A percentile compares a stretch with the other conserved stretches of the same genome.
Evolutionary conservation across 2,113 vertebrate genomes (phyloP).

Genomic region (Cyprinodon tularosa): DNA sequence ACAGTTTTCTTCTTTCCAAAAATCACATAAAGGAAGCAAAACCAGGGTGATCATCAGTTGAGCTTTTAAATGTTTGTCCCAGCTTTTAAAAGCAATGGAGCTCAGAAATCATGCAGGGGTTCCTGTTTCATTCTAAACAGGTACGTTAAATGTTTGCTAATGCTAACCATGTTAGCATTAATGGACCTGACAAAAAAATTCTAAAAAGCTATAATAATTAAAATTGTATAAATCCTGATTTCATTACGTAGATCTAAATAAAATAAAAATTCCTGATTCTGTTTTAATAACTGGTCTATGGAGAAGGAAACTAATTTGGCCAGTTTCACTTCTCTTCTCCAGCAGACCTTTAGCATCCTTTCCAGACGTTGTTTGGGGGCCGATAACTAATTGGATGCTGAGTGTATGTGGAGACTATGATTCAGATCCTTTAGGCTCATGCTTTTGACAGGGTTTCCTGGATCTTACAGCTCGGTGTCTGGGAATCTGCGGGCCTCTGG

Average conservation of each 20-base stretch:
- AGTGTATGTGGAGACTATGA: constrained; percentile 40
- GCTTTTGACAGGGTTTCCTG: constrained; percentile 54
- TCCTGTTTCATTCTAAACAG: no score
- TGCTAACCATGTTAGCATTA: no score
- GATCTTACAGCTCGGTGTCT: constrained; percentile 87
- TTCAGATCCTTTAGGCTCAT: constrained; percentile 22
- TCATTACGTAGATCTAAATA: not conserved
- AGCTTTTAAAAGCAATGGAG: no score
- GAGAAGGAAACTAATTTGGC: constrained; percentile 1
- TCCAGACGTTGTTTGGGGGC: constrained; percentile 29
- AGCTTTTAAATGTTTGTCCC: no score
- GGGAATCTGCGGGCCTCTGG: constrained; percentile 91
- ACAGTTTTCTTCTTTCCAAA: no score
- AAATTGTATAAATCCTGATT: not conserved
- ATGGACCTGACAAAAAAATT: not conserved
- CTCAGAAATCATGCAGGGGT: no score
- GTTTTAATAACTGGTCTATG: not conserved
- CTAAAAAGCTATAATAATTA: not conserved
- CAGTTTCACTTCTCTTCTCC: not conserved
- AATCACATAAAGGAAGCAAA: no score
- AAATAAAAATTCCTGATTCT: not conserved
- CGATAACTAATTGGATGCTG: constrained; percentile 50
- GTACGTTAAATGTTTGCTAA: no score
- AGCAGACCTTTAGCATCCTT: constrained; percentile 48
- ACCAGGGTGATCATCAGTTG: no score